phyloP scores from a whole-genome alignment of 2,113 vertebrate species.

The Microtus montanus region DNA sequence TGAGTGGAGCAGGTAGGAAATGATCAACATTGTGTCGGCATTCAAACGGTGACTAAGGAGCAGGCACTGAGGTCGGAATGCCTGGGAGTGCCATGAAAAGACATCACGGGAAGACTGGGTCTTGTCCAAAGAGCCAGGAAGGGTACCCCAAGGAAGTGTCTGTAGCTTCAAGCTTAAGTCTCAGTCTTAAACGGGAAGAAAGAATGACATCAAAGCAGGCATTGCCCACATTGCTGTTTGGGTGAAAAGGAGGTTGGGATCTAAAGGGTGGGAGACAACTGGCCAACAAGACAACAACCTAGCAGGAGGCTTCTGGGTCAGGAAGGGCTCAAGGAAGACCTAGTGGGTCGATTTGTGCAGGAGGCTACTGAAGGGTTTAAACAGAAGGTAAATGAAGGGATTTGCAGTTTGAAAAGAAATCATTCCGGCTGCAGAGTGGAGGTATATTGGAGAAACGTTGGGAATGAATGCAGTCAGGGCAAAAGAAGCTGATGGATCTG shows the following conservation, averaged over 20 bases:
- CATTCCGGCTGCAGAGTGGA: not conserved
- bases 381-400: not conserved
- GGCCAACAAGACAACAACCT: not conserved
- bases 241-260: not conserved
- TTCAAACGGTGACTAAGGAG: not conserved
- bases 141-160: not conserved
- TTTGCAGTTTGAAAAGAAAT: not conserved
- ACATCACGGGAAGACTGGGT: fast-evolving
- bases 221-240: fast-evolving
- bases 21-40: not conserved
- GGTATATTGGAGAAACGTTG: not conserved
- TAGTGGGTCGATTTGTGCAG: not conserved
- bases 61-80: not conserved
- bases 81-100: not conserved
- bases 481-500: not conserved
- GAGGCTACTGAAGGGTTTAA: not conserved
- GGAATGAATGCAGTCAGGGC: not conserved
- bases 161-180: not conserved
- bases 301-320: not conserved
- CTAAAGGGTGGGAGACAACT: not conserved
- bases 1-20: not conserved
- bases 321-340: not conserved
- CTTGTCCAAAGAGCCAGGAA: not conserved
- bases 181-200: not conserved
- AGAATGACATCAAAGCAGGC: not conserved